Evolutionary conservation across 1,140 invertebrate genomes (phyloP).

Genomic region (Rhyzopertha dominica): DNA sequence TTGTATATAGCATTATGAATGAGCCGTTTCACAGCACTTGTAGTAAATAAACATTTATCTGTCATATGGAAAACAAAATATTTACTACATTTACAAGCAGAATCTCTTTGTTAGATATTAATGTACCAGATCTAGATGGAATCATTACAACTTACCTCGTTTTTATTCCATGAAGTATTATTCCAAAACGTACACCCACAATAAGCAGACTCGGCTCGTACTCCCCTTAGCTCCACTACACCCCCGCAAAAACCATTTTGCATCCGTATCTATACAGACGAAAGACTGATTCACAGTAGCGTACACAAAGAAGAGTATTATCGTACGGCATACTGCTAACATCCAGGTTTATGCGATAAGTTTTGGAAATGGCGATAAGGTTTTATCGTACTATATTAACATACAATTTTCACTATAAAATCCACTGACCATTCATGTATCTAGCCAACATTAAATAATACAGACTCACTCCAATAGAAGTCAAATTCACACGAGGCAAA

Average conservation of each 20-base stretch:
- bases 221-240: constrained; percentile 7
- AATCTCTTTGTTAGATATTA: not conserved
- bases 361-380: not conserved
- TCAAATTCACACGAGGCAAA: no score
- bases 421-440: not conserved
- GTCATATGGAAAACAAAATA: constrained; percentile 12
- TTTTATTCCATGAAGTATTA: not conserved
- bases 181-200: constrained; percentile 3
- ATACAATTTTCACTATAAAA: constrained; percentile 4
- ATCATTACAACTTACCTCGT: not conserved
- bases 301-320: not conserved
- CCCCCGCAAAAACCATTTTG: constrained; percentile 12
- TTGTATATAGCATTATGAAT: constrained; percentile 9
- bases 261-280: not conserved
- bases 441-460: not conserved
- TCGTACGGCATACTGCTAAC: not conserved
- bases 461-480: not conserved
- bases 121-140: constrained; percentile 4
- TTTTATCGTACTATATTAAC: not conserved
- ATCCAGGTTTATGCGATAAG: not conserved
- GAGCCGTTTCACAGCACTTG: constrained; percentile 6
- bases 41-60: constrained; percentile 15
- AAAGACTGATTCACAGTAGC: not conserved
- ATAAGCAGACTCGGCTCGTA: not conserved
- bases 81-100: not conserved